These are phyloP conservation scores for Taxidea taxus DNA, from an alignment of 2,113 vertebrate genomes.

Conservation along the genomic window DNA sequence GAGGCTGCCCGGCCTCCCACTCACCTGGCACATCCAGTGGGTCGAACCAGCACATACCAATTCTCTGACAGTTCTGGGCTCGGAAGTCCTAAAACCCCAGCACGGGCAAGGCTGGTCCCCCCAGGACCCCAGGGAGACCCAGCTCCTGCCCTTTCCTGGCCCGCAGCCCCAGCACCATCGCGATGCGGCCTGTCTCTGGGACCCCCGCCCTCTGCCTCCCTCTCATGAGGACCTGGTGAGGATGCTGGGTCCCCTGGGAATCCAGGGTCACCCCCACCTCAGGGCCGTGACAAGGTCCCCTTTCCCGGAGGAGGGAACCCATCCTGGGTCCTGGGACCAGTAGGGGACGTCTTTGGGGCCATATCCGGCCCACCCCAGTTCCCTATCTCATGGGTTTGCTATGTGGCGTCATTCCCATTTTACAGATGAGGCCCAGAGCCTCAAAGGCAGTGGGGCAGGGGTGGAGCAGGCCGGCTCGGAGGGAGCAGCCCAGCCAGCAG, in stretches of 20 bases:
- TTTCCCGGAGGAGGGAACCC: neutral
- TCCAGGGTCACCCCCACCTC: neutral
- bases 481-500: neutral
- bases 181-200: accelerated
- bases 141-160: neutral
- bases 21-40: neutral
- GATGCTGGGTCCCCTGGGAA: neutral
- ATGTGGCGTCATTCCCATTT: neutral
- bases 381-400: neutral
- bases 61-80: neutral
- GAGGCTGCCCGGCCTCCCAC: too few relatives aligned
- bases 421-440: neutral
- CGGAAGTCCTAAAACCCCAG: neutral
- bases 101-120: neutral
- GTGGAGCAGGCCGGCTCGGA: neutral
- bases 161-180: accelerated
- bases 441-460: neutral
- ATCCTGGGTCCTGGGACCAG: neutral
- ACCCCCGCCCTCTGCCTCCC: neutral
- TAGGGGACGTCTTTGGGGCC: neutral
- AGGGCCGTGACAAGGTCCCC: too few relatives aligned
- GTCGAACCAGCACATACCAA: neutral
- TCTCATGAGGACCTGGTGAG: neutral
- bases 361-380: too few relatives aligned
- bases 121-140: neutral